Evolutionary conservation across 2,797 vertebrate species (phyloP).

Genomic region (Sebastes taczanowskii): DNA sequence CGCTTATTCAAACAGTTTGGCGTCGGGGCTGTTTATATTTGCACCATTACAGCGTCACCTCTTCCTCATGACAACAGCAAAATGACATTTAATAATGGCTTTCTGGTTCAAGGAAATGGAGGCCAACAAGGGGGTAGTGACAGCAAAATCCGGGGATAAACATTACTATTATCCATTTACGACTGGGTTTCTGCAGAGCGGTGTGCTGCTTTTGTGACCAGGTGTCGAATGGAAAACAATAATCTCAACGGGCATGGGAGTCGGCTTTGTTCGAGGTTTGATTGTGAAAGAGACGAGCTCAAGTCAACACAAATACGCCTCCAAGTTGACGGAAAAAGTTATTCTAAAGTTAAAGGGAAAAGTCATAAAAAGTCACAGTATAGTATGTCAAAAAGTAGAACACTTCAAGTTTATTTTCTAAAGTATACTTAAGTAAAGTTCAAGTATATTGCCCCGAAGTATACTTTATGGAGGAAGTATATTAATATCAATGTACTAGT

Average conservation of each 20-base stretch:
- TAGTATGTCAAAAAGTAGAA: too few relatives aligned
- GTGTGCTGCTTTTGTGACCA: not conserved
- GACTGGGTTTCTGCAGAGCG: not conserved
- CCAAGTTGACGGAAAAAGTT: too few relatives aligned
- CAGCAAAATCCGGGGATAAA: not conserved
- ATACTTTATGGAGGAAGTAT: too few relatives aligned
- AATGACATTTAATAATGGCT: slow-evolving; percentile 54
- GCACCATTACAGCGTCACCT: slow-evolving; percentile 15
- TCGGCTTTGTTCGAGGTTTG: not conserved
- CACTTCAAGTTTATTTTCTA: too few relatives aligned
- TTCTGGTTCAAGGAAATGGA: slow-evolving; percentile 22
- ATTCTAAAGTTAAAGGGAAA: not conserved
- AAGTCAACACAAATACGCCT: not conserved
- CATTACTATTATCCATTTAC: slow-evolving; percentile 15
- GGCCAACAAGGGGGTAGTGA: not conserved
- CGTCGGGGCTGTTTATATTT: slow-evolving; percentile 1
- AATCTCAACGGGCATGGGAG: not conserved
- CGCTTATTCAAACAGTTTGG: slow-evolving; percentile 13
- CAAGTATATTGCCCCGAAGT: too few relatives aligned
- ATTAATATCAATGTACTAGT: too few relatives aligned
- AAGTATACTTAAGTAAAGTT: too few relatives aligned
- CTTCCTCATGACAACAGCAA: slow-evolving; percentile 23
- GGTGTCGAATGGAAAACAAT: not conserved
- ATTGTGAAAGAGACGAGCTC: not conserved
- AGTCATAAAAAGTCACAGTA: too few relatives aligned